These are phyloP conservation scores for Gambusia affinis DNA, from an alignment of 2,113 vertebrate species.

Conservation along the genomic window DNA sequence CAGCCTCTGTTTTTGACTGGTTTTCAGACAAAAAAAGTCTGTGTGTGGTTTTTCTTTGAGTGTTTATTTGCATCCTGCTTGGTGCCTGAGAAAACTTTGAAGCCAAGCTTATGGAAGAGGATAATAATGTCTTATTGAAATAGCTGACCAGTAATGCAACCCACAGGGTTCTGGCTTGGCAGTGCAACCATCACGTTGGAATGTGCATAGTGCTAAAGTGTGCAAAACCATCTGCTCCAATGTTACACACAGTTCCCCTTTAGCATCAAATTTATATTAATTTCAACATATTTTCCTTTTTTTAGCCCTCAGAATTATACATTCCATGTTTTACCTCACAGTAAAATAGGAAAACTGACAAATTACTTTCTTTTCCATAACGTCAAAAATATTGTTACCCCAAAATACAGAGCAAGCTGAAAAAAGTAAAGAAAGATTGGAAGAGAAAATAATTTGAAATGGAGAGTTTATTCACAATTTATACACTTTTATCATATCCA, in stretches of 20 bases:
- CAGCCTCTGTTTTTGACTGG: constrained; percentile 27
- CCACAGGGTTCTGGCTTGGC: constrained; percentile 14
- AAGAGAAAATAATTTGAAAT: constrained; percentile 33
- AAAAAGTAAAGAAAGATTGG: constrained; percentile 3
- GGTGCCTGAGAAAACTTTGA: constrained; percentile 49
- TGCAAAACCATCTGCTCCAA: constrained; percentile 1
- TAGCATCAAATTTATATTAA: background rate
- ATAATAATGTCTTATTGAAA: constrained; percentile 62
- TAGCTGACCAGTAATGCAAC: constrained; percentile 47
- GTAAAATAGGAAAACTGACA: background rate
- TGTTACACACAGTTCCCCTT: background rate
- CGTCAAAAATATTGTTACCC: background rate
- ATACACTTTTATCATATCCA: constrained; percentile 63
- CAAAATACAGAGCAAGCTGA: background rate
- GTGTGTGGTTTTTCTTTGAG: constrained; percentile 34
- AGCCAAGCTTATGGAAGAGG: constrained; percentile 31
- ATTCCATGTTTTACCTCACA: background rate
- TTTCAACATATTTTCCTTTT: background rate
- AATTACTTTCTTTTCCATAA: background rate
- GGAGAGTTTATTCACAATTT: constrained; percentile 76
- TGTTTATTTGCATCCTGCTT: constrained; percentile 24
- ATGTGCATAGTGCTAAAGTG: constrained; percentile 24
- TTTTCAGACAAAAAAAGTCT: background rate
- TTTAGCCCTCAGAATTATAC: background rate
- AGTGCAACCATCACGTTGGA: constrained; percentile 34